A percentile compares a stretch with the other conserved stretches of the same genome.
Evolutionary conservation across 2,797 vertebrate species (phyloP).

Genomic region (Vultur gryphus): DNA sequence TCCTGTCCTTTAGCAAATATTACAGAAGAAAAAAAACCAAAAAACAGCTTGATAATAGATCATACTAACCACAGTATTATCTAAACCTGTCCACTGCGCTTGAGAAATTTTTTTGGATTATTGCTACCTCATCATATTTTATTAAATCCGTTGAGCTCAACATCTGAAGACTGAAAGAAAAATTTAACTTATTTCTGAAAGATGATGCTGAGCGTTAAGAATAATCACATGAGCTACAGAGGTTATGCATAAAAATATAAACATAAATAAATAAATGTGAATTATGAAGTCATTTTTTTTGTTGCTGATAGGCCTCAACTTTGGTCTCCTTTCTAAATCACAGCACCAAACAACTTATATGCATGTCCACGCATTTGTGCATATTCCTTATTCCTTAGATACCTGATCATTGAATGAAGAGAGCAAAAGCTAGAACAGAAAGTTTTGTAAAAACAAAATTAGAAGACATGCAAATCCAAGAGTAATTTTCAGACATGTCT

Average conservation of each 20-base stretch:
- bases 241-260: background rate
- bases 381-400: background rate
- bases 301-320: background rate
- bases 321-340: background rate
- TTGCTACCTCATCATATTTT: background rate
- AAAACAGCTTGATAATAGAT: background rate
- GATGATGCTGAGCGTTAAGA: background rate
- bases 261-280: background rate
- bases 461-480: background rate
- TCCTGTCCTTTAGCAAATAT: background rate
- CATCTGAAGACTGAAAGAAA: background rate
- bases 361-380: background rate
- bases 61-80: background rate
- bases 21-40: background rate
- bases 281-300: background rate
- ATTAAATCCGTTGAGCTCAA: background rate
- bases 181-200: background rate
- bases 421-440: background rate
- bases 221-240: background rate
- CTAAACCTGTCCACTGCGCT: background rate
- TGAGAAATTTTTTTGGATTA: background rate
- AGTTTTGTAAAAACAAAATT: background rate
- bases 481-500: background rate
- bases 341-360: background rate
- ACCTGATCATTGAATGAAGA: background rate